A percentile compares a stretch with the other conserved stretches of the same genome.
Conservation (phyloP, 2,888 invertebrate species). For the Cabera pusaria region DNA sequence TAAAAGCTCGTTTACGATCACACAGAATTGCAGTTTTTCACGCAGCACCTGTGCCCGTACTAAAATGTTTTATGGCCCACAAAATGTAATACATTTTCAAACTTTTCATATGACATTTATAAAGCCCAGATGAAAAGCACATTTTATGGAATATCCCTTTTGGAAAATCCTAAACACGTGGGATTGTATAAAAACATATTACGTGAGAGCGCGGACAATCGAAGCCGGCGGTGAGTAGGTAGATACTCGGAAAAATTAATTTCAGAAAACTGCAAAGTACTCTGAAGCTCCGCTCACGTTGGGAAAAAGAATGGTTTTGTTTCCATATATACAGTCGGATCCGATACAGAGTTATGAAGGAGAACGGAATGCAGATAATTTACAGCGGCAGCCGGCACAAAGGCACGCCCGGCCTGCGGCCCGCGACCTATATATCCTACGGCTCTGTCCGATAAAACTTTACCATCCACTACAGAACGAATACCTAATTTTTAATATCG, state of each 20-base stretch:
- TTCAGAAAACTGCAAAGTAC: conserved; percentile 28
- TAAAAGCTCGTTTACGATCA: conserved; percentile 60
- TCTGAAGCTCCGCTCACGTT: conserved; percentile 32
- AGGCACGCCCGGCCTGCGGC: conserved; percentile 59
- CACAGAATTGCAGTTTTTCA: conserved; percentile 55
- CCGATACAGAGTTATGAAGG: conserved; percentile 64
- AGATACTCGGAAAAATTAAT: conserved; percentile 16
- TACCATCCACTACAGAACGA: conserved; percentile 32
- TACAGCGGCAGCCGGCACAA: conserved; percentile 60
- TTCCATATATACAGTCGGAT: conserved; percentile 39
- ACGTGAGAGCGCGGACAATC: neutral
- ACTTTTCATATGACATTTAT: conserved; percentile 42
- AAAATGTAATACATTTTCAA: conserved; percentile 51
- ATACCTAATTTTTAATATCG: conserved; percentile 30
- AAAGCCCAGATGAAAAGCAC: conserved; percentile 26
- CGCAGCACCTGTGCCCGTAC: conserved; percentile 67
- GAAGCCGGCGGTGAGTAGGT: conserved; percentile 1
- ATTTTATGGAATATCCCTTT: conserved; percentile 12
- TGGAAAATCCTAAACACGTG: conserved; percentile 1
- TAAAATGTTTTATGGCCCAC: conserved; percentile 65
- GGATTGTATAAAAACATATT: no score
- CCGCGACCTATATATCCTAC: conserved; percentile 48
- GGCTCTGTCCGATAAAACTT: conserved; percentile 50
- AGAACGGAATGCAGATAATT: conserved; percentile 67
- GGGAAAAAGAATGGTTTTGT: conserved; percentile 37